Base-by-base conservation (phyloP, 64 coral and sea anemone species). In the Actinia equina region DNA sequence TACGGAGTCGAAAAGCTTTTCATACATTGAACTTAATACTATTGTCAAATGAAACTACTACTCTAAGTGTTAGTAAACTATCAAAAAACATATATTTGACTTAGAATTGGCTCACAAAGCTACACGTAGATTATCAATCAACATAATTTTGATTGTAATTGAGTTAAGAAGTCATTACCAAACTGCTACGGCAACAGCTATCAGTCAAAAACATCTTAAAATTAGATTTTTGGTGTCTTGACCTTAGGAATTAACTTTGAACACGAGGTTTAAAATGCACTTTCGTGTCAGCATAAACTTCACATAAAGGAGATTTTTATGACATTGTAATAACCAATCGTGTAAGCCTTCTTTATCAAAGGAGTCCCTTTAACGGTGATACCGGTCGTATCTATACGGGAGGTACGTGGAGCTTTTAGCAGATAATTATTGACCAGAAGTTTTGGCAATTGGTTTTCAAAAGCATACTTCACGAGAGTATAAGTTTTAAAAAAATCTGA, bases 251-350 rank as follows among this genome's bases (percentile, higher is more conserved):
- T 74, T 74, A 74, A 74, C 22, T 56, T 43, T 81, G 78, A 81
- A 81, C 14, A 81, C 49, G 78, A 81, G 44, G 17, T 81, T 81
- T 81, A 81, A 81, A 81, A 81, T 49, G 78, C 49, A 81, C 43
- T 81, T 79, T 81, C 16, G 6, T 81, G 78, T 49, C 78, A 49
- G 16, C 14, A 43, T 49, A 81, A 49, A 81, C n/a, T 81, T 17
- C 15, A 81, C 22, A 81, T 46, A 49, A 81, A 81, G 19, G 13
- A 81, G 42, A 49, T 52, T 81, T 44, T 46, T 52, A 74, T 74
- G 69, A 74, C 69, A 74, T 74, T 74, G 8, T 74, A 74, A 74
- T 26, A 67, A n/a, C 22, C 69, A 37, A 74, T 30, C 25, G 3
- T 74, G 23, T 74, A 74, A 74, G 26, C 69, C 25, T 74, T 74